phyloP scores from a whole-genome alignment of 2,113 vertebrate genomes.

The Lasiurus cinereus region DNA sequence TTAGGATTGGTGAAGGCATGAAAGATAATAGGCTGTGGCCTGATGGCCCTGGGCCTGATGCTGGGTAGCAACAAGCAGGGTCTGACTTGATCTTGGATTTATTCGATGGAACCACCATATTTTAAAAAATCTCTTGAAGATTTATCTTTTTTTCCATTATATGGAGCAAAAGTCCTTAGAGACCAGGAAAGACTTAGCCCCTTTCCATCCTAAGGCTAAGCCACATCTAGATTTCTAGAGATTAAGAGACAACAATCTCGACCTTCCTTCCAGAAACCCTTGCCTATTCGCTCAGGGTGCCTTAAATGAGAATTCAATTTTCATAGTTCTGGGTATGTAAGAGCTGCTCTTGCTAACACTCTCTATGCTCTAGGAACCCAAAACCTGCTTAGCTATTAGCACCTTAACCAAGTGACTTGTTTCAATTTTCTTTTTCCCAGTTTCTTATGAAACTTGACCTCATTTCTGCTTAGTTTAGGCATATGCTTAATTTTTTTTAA shows the following conservation, averaged over 20 bases:
- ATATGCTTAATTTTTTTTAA: not conserved
- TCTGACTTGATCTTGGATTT: not conserved
- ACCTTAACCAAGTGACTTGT: not conserved
- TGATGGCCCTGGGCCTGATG: not conserved
- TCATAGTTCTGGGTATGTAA: not conserved
- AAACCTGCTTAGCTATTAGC: not conserved
- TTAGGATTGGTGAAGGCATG: not conserved
- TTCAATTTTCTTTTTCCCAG: not conserved
- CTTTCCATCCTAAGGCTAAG: slow-evolving; percentile 26
- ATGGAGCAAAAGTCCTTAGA: not conserved
- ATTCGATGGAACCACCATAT: not conserved
- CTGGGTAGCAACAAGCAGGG: not conserved
- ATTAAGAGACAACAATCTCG: not conserved
- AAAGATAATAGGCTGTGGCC: not conserved
- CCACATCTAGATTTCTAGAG: not conserved
- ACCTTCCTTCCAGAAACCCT: not conserved
- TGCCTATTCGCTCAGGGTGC: not conserved
- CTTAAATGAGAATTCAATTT: not conserved
- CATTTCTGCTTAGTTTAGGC: slow-evolving; percentile 9
- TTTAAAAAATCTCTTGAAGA: not conserved
- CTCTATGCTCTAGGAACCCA: not conserved
- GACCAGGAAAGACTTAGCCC: not conserved
- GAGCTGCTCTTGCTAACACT: not conserved
- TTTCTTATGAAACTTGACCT: slow-evolving; percentile 18
- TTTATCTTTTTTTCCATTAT: not conserved